These are phyloP conservation scores for Zaprionus obscuricornis DNA, from an alignment of 2,888 invertebrate species.

Conservation along the genomic window DNA sequence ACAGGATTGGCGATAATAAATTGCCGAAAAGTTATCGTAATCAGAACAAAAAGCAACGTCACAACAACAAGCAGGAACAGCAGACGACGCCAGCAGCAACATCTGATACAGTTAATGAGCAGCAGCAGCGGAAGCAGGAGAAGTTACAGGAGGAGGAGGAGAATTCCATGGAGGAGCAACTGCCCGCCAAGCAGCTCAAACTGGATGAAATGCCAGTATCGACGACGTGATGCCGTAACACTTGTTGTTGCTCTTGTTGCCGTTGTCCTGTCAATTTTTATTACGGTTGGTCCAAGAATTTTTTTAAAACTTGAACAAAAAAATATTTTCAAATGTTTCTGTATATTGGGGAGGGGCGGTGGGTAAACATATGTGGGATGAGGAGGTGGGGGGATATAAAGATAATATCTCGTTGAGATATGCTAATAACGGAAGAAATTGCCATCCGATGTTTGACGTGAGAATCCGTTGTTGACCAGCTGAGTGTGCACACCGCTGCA, in stretches of 20 bases:
- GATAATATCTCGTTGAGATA: no score
- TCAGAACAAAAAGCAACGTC: constrained; percentile 87
- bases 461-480: constrained; percentile 92
- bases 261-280: constrained; percentile 45
- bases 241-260: constrained; percentile 18
- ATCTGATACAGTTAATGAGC: neutral
- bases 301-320: constrained; percentile 7
- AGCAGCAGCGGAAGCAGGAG: neutral
- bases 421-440: constrained; percentile 88
- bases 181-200: constrained; percentile 64
- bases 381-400: no score
- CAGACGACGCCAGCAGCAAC: neutral
- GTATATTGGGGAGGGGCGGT: no score
- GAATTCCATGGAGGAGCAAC: constrained; percentile 19
- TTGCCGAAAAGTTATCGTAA: constrained; percentile 86
- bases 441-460: constrained; percentile 90
- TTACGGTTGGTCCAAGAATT: constrained; percentile 26
- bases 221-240: constrained; percentile 48
- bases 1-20: constrained; percentile 86
- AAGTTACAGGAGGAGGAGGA: neutral
- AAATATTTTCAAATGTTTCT: neutral
- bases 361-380: no score
- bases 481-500: constrained; percentile 92
- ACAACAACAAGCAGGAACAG: no score
- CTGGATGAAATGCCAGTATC: constrained; percentile 39